Evolutionary conservation across 2,888 invertebrate species (phyloP), one percentile per base, ranked within the genome.

Genomic region (Balanococcus diminutus): DNA sequence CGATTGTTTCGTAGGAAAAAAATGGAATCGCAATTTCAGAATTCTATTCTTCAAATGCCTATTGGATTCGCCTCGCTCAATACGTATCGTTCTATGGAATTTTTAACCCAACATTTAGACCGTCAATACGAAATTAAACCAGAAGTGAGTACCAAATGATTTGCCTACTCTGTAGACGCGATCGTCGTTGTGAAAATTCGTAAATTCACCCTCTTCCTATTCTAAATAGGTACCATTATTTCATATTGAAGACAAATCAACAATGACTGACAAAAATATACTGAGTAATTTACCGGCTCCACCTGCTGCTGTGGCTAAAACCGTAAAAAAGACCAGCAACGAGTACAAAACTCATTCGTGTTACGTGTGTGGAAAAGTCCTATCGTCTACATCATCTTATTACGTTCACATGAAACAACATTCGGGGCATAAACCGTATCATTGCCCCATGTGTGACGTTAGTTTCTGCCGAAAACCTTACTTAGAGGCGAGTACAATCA

Each of bases 321-420:
- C 46, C 0, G 42, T 16, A 4, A 46, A 51, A 56, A 82, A 82
- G 28, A 28, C 82, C 16, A 46, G 28, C 25, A 51, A 46, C 11
- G 82, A 51, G 25, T 82, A 46, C 9, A 85, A 85, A 79, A 75
- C 85, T 36, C 85, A 85, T 46, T 85, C 85, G 88, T 95, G 95
- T 90, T 94, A 94, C 91, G 92, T 94, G 87, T 95, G 95, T 90
- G 94, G 94, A 86, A 94, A 94, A 91, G 93, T 94, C 87, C 90
- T 95, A 87, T 94, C 95, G 86, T 95, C 94, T 16, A 93, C 94
- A 87, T 94, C 94, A 67, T 94, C 94, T 88, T 95, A 95, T 90
- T 95, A 95, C 89, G 95, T 95, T 88, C 95, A 95, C 90, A 94
- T 95, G 94, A 95, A 95, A 90, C 91, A 94, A 88, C 95, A 95